Evolutionary conservation across 2,113 vertebrate species (phyloP).

Genomic region (Halichoeres trimaculatus): DNA sequence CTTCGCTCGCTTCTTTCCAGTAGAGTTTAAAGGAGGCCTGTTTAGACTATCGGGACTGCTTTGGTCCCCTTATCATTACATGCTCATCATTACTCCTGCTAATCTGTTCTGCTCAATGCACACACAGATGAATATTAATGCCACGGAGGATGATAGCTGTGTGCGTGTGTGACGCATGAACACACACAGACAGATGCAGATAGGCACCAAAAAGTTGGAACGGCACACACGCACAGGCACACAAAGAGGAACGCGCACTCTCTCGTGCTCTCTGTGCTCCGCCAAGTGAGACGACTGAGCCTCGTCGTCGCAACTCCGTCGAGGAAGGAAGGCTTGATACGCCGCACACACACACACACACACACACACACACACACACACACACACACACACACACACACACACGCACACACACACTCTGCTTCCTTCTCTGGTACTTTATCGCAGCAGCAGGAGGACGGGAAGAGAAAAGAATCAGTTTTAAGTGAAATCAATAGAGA

Average conservation of each 20-base stretch:
- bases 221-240: constrained; percentile 23
- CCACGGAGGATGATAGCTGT: constrained; percentile 69
- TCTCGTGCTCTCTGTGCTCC: constrained; percentile 31
- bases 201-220: constrained; percentile 47
- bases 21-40: constrained; percentile 69
- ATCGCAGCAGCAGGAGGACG: constrained; percentile 57
- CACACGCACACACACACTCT: constrained; percentile 2
- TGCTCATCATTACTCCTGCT: constrained; percentile 80
- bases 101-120: constrained; percentile 80
- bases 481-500: constrained; percentile 84
- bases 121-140: constrained; percentile 80
- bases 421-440: constrained; percentile 42
- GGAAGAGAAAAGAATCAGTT: constrained; percentile 75
- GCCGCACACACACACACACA: constrained; percentile 40
- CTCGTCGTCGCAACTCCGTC: constrained; percentile 45
- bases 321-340: constrained; percentile 45
- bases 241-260: constrained; percentile 44
- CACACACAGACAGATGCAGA: constrained; percentile 67
- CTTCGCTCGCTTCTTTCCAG: constrained; percentile 69
- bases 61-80: constrained; percentile 79
- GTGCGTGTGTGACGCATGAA: constrained; percentile 46
- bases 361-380: constrained; percentile 3
- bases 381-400: constrained; percentile 28
- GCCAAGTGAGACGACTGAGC: constrained; percentile 61
- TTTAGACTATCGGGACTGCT: constrained; percentile 71